A percentile compares a stretch with the other conserved stretches of the same genome.
These are phyloP conservation scores for Myopa tessellatipennis DNA, from an alignment of 2,888 invertebrate genomes.

Conservation along the genomic window DNA sequence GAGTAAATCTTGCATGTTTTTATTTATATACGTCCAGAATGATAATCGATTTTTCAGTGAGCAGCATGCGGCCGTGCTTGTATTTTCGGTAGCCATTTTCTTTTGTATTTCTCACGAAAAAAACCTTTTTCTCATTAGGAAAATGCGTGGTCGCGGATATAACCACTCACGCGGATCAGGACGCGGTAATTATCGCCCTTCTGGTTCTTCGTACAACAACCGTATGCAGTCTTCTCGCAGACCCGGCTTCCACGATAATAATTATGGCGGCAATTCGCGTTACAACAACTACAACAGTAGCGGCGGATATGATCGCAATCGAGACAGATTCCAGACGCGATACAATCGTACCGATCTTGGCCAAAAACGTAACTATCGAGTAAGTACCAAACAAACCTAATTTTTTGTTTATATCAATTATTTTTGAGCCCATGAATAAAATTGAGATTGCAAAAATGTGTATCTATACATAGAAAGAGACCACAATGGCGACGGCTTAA, in stretches of 20 bases:
- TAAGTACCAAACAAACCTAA: slow-evolving; percentile 50
- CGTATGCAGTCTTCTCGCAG: slow-evolving; percentile 62
- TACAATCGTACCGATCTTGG: slow-evolving; percentile 54
- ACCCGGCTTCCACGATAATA: slow-evolving; percentile 57
- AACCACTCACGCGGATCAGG: slow-evolving; percentile 39
- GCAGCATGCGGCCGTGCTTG: background rate
- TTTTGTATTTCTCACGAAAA: background rate
- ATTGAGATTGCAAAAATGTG: too few species aligned
- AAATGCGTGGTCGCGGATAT: slow-evolving; percentile 45
- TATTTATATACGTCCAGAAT: background rate
- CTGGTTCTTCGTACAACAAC: slow-evolving; percentile 55
- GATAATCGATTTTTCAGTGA: slow-evolving; percentile 25
- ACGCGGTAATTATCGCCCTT: slow-evolving; percentile 54
- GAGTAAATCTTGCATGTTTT: background rate
- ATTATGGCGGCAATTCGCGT: slow-evolving; percentile 50
- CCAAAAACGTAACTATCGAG: slow-evolving; percentile 65
- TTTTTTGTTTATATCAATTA: background rate
- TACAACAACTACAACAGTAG: slow-evolving; percentile 56
- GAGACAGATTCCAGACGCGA: slow-evolving; percentile 52
- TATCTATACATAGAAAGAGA: too few species aligned
- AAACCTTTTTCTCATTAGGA: background rate
- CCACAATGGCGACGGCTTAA: too few species aligned
- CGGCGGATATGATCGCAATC: slow-evolving; percentile 58
- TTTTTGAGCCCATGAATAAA: background rate
- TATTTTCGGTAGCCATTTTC: background rate